Evolutionary conservation across 2,113 vertebrate genomes (phyloP), one percentile per base, ranked within the genome.

Genomic region (Calyptommatus sinebrachiatus): DNA sequence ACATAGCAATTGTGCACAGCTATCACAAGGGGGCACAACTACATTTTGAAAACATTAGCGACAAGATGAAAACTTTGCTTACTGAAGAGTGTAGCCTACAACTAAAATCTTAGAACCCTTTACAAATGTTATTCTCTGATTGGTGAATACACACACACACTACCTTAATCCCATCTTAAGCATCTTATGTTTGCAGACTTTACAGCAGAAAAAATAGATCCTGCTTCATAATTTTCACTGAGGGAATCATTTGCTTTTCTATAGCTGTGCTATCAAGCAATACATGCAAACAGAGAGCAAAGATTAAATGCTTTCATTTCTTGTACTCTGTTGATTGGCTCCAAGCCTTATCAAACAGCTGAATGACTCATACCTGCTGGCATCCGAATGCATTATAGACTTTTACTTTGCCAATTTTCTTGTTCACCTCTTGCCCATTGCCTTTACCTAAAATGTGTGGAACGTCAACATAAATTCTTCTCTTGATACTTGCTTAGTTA

Each of bases 11-110:
- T 81, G 28, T 41, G 22, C 50, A 62, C 68, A 81, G 63, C 16
- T 31, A 68, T 57, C 71, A 68, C 63, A 80, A 74, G 79, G 45
- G 72, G 79, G 50, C 65, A 69, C 24, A 48, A 70, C 50, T 57
- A 16, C 41, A 28, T 31, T 70, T 68, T 10, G 8, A 41, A 74
- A 81, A 6, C 57, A 29, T 60, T 78, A 22, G 16, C 14, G 57
- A 29, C 5, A 3, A 57, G 57, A 2, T 48, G 24, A 4, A 41
- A n/a, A 26, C 16, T 46, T 67, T 74, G 9, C 26, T 11, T 16
- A 63, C n/a, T n/a, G n/a, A n/a, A n/a, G n/a, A n/a, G n/a, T n/a
- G n/a, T 24, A 31, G 8, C 22, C 48, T 41, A 41, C 22, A 8
- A 60, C 14, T 60, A 28, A 14, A 5, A 57, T 28, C 21, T 48